Conservation (phyloP, 2,888 invertebrate species). For the Agonopterix alstromeriana region DNA sequence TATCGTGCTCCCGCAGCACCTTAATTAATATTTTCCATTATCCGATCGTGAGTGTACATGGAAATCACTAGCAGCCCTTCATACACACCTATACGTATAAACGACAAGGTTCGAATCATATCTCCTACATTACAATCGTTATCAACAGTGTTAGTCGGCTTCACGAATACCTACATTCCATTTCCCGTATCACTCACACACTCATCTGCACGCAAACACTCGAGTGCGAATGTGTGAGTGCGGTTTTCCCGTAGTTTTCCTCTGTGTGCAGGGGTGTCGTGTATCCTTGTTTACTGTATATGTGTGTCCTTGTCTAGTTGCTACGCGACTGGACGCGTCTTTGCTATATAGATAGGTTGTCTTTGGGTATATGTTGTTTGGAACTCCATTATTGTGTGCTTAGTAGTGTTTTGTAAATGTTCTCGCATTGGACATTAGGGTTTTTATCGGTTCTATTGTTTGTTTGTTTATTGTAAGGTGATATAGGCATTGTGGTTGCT, state of each 20-base stretch:
- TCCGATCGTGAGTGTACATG: constrained; percentile 28
- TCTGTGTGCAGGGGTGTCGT: constrained; percentile 6
- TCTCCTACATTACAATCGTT: constrained; percentile 38
- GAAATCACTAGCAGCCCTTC: constrained; percentile 43
- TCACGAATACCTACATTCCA: constrained; percentile 36
- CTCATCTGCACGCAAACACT: constrained; percentile 7
- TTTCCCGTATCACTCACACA: constrained; percentile 20
- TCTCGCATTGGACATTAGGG: constrained; percentile 20
- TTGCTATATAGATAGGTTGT: constrained; percentile 33
- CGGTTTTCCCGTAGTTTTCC: constrained; percentile 21
- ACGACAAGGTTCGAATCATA: constrained; percentile 20
- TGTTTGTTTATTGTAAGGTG: neutral
- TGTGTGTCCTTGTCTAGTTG: constrained; percentile 21
- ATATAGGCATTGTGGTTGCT: too few relatives aligned
- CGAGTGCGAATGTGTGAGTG: constrained; percentile 22
- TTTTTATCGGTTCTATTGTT: constrained; percentile 12
- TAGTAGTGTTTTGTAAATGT: constrained; percentile 45
- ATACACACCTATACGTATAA: too few relatives aligned
- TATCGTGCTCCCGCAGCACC: constrained; percentile 20
- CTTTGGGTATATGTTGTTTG: constrained; percentile 27
- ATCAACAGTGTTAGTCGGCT: constrained; percentile 24
- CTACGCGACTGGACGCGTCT: constrained; percentile 24
- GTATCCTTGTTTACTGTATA: constrained; percentile 10
- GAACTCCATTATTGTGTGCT: constrained; percentile 57
- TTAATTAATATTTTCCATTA: constrained; percentile 43